phyloP scores from a whole-genome alignment of 92 coral and sea anemone species.

The Siderastrea siderea region DNA sequence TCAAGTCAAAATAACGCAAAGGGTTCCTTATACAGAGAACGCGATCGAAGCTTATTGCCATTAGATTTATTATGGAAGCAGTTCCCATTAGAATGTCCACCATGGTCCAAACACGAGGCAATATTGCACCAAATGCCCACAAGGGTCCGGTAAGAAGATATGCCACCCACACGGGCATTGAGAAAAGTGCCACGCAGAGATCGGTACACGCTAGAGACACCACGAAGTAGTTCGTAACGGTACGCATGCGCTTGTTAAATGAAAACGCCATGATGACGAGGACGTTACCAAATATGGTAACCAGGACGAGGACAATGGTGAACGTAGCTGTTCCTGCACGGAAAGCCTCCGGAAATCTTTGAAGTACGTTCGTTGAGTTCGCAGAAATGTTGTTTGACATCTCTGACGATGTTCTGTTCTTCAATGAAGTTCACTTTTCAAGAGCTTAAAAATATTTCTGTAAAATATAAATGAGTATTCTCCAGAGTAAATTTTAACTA shows the following conservation, averaged over 20 bases:
- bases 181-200: constrained; percentile 82
- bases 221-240: constrained; percentile 77
- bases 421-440: too few species aligned
- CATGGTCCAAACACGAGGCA: constrained; percentile 79
- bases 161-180: constrained; percentile 86
- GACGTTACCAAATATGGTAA: constrained; percentile 73
- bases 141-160: constrained; percentile 82
- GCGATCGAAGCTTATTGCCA: constrained; percentile 90
- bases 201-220: constrained; percentile 89
- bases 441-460: too few species aligned
- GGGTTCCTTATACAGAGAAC: constrained; percentile 73
- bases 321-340: constrained; percentile 62
- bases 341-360: constrained; percentile 52
- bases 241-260: constrained; percentile 63
- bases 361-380: constrained; percentile 10
- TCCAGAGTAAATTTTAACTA: too few species aligned
- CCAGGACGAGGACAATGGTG: constrained; percentile 68
- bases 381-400: not conserved
- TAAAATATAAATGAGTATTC: too few species aligned
- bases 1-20: constrained; percentile 64
- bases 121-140: constrained; percentile 60
- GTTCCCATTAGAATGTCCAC: constrained; percentile 87
- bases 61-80: constrained; percentile 87
- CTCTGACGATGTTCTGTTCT: too few species aligned
- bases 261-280: constrained; percentile 79